Evolutionary conservation across 2,113 vertebrate genomes (phyloP).

Genomic region (Rhynchopsitta pachyrhyncha): DNA sequence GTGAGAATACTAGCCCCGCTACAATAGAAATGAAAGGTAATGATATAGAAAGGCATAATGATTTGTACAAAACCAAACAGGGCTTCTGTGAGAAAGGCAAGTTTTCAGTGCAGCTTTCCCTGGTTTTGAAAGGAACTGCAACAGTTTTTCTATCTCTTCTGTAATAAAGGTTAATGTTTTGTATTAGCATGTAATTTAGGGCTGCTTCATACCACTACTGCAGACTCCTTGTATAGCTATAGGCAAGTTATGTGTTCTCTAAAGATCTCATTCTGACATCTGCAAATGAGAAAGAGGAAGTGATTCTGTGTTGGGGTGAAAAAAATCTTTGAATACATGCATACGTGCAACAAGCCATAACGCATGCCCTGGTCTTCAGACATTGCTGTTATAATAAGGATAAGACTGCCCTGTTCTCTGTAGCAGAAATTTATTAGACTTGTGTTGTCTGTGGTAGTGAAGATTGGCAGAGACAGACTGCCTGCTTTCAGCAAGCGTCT

Average conservation of each 20-base stretch:
- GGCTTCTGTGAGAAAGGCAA: not conserved
- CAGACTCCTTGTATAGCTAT: not conserved
- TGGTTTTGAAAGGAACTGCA: not conserved
- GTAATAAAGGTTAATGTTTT: not conserved
- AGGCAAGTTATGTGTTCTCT: not conserved
- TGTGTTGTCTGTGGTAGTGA: not conserved
- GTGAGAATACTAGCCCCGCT: not conserved
- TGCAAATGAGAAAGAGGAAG: not conserved
- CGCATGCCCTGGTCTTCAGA: not conserved
- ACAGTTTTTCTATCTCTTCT: not conserved
- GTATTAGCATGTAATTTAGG: not conserved
- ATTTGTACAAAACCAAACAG: not conserved
- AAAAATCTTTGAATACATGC: not conserved
- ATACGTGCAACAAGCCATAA: accelerated
- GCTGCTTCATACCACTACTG: not conserved
- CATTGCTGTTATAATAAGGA: not conserved
- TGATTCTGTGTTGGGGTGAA: not conserved
- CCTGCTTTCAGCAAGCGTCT: not conserved
- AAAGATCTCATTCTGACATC: not conserved
- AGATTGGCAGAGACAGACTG: not conserved
- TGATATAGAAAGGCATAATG: not conserved
- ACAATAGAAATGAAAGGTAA: not conserved
- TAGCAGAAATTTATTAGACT: not conserved
- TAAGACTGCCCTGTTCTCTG: not conserved
- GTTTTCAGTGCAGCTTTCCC: not conserved